Base-by-base conservation (phyloP, 2,888 invertebrate species). In the Chalcis sispes region DNA sequence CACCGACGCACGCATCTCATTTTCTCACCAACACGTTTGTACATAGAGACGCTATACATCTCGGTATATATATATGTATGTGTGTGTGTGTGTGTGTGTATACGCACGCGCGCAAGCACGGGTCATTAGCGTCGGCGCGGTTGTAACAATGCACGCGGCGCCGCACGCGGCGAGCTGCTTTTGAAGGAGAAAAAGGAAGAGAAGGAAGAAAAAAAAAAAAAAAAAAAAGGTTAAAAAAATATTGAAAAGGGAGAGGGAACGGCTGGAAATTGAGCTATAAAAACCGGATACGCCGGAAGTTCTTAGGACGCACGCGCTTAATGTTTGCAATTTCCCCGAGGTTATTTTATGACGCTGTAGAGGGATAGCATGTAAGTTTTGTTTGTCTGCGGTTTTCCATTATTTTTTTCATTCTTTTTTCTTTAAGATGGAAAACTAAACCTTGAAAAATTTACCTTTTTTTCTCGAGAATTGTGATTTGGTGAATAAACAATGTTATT, bases 261-360 rank as follows among this genome's bases (percentile, higher is more conserved):
- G n/a, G n/a, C n/a, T 69, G 56, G 23, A 58, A 69, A 69, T 59
- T 23, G 61, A 40, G 70, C 52, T 27, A 25, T 61, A 61, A 71
- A 71, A 71, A 25, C 61, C 50, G 52, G 48, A 71, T 71, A 52
- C 20, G 27, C n/a, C 29, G 42, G 50, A 71, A 61, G 52, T 71
- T 52, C 40, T 50, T n/a, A n/a, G n/a, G n/a, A 40, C 50, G 52
- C 70, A 62, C 61, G 61, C 61, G 70, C 15, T 52, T 52, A 62
- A 52, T 71, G 42, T 71, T 71, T 71, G 70, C 61, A 71, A 71
- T 71, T 61, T 71, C 61, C 70, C 25, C 52, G 61, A 27, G 36
- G 52, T n/a, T n/a, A 25, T 20, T 70, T 61, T 70, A 70, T 25
- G 61, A 66, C 40, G 29, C 15, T n/a, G 32, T 2, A n/a, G n/a